Evolutionary conservation across 2,113 vertebrate species (phyloP), one percentile per base, ranked within the genome.

Genomic region (Blennius ocellaris): DNA sequence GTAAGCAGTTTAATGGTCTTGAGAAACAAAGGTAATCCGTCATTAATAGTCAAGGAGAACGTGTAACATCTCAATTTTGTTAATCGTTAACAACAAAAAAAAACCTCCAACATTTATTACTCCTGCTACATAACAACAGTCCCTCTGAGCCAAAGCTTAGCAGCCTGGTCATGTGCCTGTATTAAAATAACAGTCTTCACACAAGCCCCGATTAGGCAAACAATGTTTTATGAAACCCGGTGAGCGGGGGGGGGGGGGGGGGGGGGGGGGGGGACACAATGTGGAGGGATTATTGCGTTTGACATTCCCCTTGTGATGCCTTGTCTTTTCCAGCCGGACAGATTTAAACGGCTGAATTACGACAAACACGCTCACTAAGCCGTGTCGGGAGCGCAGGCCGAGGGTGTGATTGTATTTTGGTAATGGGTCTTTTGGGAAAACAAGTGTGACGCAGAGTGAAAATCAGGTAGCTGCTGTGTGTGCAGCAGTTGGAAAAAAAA

Each of bases 241-340:
- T 56, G 59, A 76, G 68, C 7, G 5, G 57, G 39, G n/a, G 37
- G 48, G 57, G 39, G n/a, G 37, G 48, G 5, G 57, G 39, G n/a
- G 37, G 48, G 5, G 57, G 39, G n/a, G 37, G 48, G 5, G 57
- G 39, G n/a, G 37, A 43, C 45, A 72, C 60, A 81, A 41, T 69
- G 62, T 44, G 47, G 12, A 47, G 64, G 53, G 76, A 70, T 82
- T 80, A 83, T 65, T 75, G 50, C 50, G 60, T 76, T 60, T 73
- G 48, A 66, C 60, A 12, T 62, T 61, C 17, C 56, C 45, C 69
- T 73, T 64, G 58, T 84, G 62, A 82, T 30, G 64, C n/a, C 4
- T 11, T 30, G 41, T 44, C 17, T 55, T 69, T 81, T 73, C 72
- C 57, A 75, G 10, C 39, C 2, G 39, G 43, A 55, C 48, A 67